Evolutionary conservation across 2,797 vertebrate species (phyloP).

Genomic region (Acropternis orthonyx): DNA sequence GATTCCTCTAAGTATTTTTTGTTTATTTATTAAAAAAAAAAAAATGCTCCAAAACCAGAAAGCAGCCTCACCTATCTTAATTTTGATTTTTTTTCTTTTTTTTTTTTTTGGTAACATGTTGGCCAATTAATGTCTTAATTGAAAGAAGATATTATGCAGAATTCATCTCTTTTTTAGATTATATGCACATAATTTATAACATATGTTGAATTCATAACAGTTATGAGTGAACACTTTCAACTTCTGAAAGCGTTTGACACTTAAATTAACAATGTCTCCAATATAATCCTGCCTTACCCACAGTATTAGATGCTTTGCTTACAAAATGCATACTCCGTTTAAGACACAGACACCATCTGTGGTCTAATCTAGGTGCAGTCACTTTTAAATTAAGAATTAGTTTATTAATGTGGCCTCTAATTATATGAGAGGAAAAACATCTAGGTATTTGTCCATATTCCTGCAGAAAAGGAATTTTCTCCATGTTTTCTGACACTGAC

Average conservation of each 20-base stretch:
- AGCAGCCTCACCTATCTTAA: neutral
- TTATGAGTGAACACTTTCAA: slow-evolving; percentile 29
- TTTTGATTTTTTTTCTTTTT: neutral
- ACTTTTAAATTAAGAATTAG: neutral
- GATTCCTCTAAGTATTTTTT: neutral
- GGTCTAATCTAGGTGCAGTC: neutral
- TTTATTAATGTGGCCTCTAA: neutral
- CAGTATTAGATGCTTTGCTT: slow-evolving; percentile 12
- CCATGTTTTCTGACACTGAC: neutral
- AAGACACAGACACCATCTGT: neutral
- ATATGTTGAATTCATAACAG: slow-evolving; percentile 11
- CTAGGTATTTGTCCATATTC: neutral
- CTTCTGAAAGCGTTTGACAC: neutral
- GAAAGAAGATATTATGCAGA: slow-evolving; percentile 9
- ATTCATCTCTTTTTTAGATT: slow-evolving; percentile 26
- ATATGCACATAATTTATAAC: neutral
- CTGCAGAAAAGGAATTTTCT: neutral
- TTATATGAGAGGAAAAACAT: neutral
- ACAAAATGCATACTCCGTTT: neutral
- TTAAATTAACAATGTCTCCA: slow-evolving; percentile 49
- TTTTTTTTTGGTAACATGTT: neutral
- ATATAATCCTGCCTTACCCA: neutral
- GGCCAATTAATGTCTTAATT: slow-evolving; percentile 16
- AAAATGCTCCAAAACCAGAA: neutral
- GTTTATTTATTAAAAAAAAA: neutral